phyloP scores from a whole-genome alignment of 2,888 invertebrate genomes.

The Hymenopus coronatus region DNA sequence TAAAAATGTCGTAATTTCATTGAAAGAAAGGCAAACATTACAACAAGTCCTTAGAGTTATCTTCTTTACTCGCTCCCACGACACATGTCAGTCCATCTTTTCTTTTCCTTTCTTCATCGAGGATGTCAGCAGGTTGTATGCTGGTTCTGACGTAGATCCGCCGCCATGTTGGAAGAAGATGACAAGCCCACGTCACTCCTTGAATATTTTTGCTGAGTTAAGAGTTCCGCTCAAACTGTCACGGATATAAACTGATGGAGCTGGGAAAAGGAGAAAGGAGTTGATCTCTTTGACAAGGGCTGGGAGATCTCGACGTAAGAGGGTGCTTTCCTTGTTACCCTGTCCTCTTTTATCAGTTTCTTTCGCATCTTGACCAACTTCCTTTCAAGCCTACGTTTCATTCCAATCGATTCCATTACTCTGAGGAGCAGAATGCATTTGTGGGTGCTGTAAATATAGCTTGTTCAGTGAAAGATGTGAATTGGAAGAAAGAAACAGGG shows the following conservation, averaged over 20 bases:
- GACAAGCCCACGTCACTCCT: slow-evolving; percentile 26
- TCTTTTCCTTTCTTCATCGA: slow-evolving; percentile 12
- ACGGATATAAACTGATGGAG: slow-evolving; percentile 28
- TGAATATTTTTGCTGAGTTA: slow-evolving; percentile 32
- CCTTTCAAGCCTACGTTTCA: not conserved
- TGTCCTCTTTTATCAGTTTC: not conserved
- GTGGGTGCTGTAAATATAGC: not conserved
- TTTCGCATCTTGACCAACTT: not conserved
- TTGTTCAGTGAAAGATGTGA: no score
- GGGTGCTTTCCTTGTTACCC: not conserved
- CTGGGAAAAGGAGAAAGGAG: not conserved
- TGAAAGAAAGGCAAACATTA: not conserved
- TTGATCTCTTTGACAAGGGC: slow-evolving; percentile 11
- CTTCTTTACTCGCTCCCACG: slow-evolving; percentile 14
- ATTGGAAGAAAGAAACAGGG: no score
- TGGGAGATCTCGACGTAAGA: not conserved
- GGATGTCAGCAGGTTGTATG: slow-evolving; percentile 14
- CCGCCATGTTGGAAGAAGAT: slow-evolving; percentile 5
- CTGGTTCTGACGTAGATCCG: slow-evolving; percentile 9
- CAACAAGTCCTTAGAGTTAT: slow-evolving; percentile 4
- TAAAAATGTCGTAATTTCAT: no score
- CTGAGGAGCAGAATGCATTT: not conserved
- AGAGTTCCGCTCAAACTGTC: slow-evolving; percentile 32
- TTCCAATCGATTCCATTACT: not conserved
- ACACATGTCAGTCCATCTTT: slow-evolving; percentile 21